These are phyloP conservation scores for Hydrochoerus hydrochaeris DNA, from an alignment of 2,113 vertebrate species.

Conservation along the genomic window DNA sequence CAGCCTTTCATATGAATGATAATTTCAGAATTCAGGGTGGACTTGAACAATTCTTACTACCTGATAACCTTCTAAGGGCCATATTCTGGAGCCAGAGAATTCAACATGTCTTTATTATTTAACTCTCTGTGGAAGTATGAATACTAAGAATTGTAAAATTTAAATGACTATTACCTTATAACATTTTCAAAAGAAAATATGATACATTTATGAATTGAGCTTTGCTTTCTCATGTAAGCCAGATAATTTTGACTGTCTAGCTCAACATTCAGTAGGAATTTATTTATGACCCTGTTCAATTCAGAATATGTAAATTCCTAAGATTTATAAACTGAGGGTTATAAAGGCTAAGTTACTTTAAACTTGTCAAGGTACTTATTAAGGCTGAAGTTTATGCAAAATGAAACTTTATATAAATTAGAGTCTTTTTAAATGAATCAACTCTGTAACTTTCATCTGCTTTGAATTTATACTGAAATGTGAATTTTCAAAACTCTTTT, in stretches of 20 bases:
- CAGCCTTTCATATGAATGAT: neutral
- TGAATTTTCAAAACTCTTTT: neutral
- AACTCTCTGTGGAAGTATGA: neutral
- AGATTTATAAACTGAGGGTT: neutral
- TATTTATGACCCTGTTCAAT: neutral
- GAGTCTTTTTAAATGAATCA: neutral
- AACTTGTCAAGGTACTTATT: neutral
- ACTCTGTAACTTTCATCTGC: neutral
- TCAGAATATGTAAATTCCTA: constrained; percentile 16
- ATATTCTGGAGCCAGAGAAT: neutral
- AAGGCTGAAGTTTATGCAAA: neutral
- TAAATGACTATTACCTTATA: neutral
- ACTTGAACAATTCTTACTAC: neutral
- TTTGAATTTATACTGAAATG: constrained; percentile 24
- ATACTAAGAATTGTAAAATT: neutral
- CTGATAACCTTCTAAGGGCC: neutral
- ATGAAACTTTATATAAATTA: neutral
- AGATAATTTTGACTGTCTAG: neutral
- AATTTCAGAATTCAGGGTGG: neutral
- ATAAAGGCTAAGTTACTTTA: neutral
- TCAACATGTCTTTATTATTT: neutral
- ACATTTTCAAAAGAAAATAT: neutral
- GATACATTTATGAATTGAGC: neutral
- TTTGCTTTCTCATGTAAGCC: constrained; percentile 25
- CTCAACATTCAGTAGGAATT: neutral